A percentile compares a stretch with the other conserved stretches of the same genome.
Evolutionary conservation across 2,888 invertebrate genomes (phyloP).

Genomic region (Nematopogon swammerdamellus): DNA sequence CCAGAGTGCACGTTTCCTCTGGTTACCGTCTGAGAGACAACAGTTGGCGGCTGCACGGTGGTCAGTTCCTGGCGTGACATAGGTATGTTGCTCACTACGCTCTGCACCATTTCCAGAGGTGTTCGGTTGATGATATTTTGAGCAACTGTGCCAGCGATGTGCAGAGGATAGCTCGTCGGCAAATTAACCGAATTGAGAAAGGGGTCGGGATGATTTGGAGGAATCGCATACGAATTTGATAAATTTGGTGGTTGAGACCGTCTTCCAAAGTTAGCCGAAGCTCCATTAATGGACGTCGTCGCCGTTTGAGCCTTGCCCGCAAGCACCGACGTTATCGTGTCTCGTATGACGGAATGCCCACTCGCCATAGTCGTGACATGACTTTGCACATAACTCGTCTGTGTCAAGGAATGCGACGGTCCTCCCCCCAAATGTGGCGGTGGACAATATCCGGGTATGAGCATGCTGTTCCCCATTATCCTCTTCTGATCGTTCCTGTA

Average conservation of each 20-base stretch:
- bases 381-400: slow-evolving; percentile 42
- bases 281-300: slow-evolving; percentile 70
- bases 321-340: slow-evolving; percentile 77
- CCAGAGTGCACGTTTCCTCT: slow-evolving; percentile 46
- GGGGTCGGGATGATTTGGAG: slow-evolving; percentile 45
- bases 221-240: slow-evolving; percentile 42
- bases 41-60: slow-evolving; percentile 39
- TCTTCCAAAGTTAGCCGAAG: slow-evolving; percentile 42
- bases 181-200: slow-evolving; percentile 46
- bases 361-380: slow-evolving; percentile 59
- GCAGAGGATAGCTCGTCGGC: slow-evolving; percentile 41
- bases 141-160: slow-evolving; percentile 46
- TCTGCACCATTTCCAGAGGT: slow-evolving; percentile 75
- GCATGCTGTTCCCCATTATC: slow-evolving; percentile 34
- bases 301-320: slow-evolving; percentile 74
- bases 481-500: slow-evolving; percentile 28
- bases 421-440: slow-evolving; percentile 47
- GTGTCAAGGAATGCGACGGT: slow-evolving; percentile 39
- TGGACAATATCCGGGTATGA: slow-evolving; percentile 39
- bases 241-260: slow-evolving; percentile 41
- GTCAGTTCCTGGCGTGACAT: slow-evolving; percentile 26
- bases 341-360: slow-evolving; percentile 73
- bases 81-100: slow-evolving; percentile 69
- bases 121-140: slow-evolving; percentile 56
- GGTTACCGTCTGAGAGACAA: slow-evolving; percentile 15